Evolutionary conservation across 2,888 invertebrate genomes (phyloP), one percentile per base, ranked within the genome.

Genomic region (Crepidodera aurea): DNA sequence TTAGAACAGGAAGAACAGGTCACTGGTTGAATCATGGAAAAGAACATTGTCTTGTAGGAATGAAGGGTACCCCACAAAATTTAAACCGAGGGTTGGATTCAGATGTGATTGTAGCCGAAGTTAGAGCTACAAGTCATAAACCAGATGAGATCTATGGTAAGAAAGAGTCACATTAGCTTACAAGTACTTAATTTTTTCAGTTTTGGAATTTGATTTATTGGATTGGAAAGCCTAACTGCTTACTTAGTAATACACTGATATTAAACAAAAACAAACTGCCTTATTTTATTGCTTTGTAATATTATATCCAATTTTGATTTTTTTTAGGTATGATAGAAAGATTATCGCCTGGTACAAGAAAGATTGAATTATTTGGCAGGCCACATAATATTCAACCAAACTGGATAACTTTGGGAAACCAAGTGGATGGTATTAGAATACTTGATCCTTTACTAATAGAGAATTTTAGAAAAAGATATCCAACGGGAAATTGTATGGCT

Each of bases 11-110:
- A 0, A 85, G 98, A 56, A 98, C 98, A 0, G 98, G 98, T 0
- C 98, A 98, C 81, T 98, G 98, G 98, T 84, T 98, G 19, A 98
- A 98, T 81, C 98, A 98, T 79, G 98, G 98, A 18, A 98, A 98
- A 80, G 98, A 98, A 77, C 98, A 98, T 76, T 98, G 98, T 79
- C 82, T 98, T 75, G 94, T 96, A 1, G 98, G 98, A 5, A 94
- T 96, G 89, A 98, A 98, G 80, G 98, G 98, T 0, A 92, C 91
- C 79, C 96, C 96, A 0, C 89, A 92, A 54, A 90, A 92, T 76
- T 84, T 97, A 46, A 98, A 96, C 82, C 87, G 95, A 6, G 97
- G 98, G 0, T 82, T 98, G 19, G 98, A 98, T 81, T 96, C 96
- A 80, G 98, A 98, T 83, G 98, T 98, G 40, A 97, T 98, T 65